phyloP scores from a whole-genome alignment of 2,888 invertebrate genomes.

The Saturnia pavonia region DNA sequence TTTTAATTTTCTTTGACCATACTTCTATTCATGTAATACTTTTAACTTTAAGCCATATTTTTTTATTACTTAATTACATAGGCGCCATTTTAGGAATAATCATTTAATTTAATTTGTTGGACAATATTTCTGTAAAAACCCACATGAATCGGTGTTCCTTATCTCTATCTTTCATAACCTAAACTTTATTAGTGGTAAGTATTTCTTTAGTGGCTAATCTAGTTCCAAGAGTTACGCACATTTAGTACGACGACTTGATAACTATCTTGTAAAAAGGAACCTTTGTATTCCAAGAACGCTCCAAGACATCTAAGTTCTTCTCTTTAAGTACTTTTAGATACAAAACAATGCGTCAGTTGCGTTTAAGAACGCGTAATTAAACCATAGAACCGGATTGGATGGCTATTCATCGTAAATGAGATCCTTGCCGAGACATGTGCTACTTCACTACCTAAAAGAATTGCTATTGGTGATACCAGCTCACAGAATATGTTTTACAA shows the following conservation, averaged over 20 bases:
- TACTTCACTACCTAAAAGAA: conserved; percentile 60
- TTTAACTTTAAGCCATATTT: background rate
- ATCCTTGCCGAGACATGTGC: conserved; percentile 57
- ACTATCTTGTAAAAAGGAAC: conserved; percentile 6
- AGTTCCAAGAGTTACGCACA: background rate
- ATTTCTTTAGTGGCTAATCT: background rate
- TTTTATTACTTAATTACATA: background rate
- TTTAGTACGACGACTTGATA: conserved; percentile 6
- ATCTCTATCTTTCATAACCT: background rate
- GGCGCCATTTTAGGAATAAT: background rate
- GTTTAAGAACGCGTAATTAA: conserved; percentile 62
- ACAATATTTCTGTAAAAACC: background rate
- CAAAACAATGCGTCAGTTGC: conserved; percentile 49
- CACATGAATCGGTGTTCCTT: background rate
- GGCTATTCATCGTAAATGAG: conserved; percentile 67
- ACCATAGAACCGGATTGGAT: conserved; percentile 58
- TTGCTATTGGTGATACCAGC: conserved; percentile 49
- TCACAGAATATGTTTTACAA: conserved; percentile 31
- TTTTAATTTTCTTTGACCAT: background rate
- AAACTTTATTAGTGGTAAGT: no score
- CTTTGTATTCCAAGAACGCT: conserved; percentile 30
- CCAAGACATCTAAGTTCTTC: conserved; percentile 37
- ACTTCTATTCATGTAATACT: background rate
- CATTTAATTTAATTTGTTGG: background rate
- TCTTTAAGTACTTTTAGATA: conserved; percentile 43